These are phyloP conservation scores for Nannospalax galili DNA, from an alignment of 2,113 vertebrate species.

Conservation along the genomic window DNA sequence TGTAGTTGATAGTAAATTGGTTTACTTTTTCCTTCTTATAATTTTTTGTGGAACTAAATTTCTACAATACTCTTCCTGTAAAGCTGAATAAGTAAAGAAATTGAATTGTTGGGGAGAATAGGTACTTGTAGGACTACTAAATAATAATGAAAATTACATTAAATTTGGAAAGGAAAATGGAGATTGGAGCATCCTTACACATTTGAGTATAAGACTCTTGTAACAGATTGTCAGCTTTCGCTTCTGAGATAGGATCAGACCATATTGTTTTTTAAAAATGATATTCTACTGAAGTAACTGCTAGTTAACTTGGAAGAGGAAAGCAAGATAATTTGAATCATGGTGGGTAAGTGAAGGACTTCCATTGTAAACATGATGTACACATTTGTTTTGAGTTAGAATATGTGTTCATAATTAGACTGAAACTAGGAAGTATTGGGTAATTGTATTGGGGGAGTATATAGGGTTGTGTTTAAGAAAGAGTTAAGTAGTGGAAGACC, in stretches of 20 bases:
- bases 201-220: background rate
- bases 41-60: background rate
- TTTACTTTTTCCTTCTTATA: slow-evolving; percentile 9
- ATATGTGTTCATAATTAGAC: background rate
- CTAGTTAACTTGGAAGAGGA: background rate
- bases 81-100: slow-evolving; percentile 26
- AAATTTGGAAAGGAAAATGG: background rate
- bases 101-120: background rate
- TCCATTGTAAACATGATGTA: background rate
- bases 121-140: background rate
- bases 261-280: background rate
- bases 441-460: background rate
- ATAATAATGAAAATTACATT: background rate
- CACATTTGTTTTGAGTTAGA: background rate
- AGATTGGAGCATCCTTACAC: background rate
- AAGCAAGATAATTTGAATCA: background rate
- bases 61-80: background rate
- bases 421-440: background rate
- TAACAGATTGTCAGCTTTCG: background rate
- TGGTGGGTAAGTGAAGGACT: background rate
- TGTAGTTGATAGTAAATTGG: background rate
- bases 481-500: background rate
- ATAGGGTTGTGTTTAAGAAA: background rate
- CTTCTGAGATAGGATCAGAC: background rate
- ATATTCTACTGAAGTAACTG: background rate